These are phyloP conservation scores for Tetrao urogallus DNA, from an alignment of 2,113 vertebrate genomes.

Conservation along the genomic window DNA sequence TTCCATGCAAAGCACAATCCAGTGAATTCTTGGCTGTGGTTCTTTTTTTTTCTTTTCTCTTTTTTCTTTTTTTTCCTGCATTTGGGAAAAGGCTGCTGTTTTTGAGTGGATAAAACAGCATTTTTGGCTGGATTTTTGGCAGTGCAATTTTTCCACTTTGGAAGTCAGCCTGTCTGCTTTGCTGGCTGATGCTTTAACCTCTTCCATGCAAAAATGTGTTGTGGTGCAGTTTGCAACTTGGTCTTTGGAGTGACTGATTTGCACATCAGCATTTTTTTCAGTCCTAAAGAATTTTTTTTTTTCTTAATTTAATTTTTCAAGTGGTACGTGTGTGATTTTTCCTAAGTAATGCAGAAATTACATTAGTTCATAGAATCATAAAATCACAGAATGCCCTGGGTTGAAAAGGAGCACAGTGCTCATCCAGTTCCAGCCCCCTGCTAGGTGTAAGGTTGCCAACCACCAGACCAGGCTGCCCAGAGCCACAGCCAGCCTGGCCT, in stretches of 20 bases:
- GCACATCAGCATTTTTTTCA: neutral
- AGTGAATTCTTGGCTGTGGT: neutral
- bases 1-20: neutral
- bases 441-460: too few relatives aligned
- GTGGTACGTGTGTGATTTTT: neutral
- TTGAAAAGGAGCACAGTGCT: too few relatives aligned
- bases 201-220: neutral
- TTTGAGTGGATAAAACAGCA: slow-evolving; percentile 8
- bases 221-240: neutral
- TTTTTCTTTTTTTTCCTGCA: neutral
- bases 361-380: neutral
- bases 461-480: too few relatives aligned
- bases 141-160: slow-evolving; percentile 17
- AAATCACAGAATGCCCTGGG: too few relatives aligned
- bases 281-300: neutral
- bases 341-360: neutral
- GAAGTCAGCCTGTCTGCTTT: slow-evolving; percentile 29
- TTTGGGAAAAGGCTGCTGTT: slow-evolving; percentile 1
- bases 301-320: neutral
- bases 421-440: too few relatives aligned
- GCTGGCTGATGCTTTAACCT: neutral
- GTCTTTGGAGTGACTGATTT: neutral
- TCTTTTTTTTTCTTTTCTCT: neutral
- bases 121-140: slow-evolving; percentile 37
- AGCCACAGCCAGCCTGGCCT: too few relatives aligned